These are phyloP conservation scores for Syrphus vitripennis DNA, from an alignment of 2,888 invertebrate genomes.

Conservation along the genomic window DNA sequence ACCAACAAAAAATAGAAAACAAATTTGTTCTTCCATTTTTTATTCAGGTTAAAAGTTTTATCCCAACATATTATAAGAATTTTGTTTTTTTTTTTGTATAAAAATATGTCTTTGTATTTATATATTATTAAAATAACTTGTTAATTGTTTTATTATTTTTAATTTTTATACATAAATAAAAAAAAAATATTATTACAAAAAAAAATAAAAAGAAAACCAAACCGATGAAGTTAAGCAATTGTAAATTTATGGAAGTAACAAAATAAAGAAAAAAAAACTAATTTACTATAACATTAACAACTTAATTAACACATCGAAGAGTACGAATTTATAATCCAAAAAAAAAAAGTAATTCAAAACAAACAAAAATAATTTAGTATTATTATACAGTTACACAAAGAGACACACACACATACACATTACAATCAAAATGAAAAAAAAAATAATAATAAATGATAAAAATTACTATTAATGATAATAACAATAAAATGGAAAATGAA, in stretches of 20 bases:
- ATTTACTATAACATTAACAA: slow-evolving; percentile 56
- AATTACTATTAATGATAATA: slow-evolving; percentile 69
- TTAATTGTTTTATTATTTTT: slow-evolving; percentile 54
- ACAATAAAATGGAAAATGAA: slow-evolving; percentile 68
- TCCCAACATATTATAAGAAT: slow-evolving; percentile 54
- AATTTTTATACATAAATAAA: slow-evolving; percentile 45
- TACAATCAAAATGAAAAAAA: slow-evolving; percentile 64
- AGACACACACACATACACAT: slow-evolving; percentile 48
- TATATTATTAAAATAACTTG: slow-evolving; percentile 44
- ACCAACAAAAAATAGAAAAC: slow-evolving; percentile 42
- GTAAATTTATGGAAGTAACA: slow-evolving; percentile 48
- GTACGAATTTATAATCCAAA: slow-evolving; percentile 71
- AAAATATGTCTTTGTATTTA: slow-evolving; percentile 17
- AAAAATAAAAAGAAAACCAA: slow-evolving; percentile 13
- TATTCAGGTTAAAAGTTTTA: slow-evolving; percentile 59
- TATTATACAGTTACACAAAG: slow-evolving; percentile 34
- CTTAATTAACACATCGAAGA: slow-evolving; percentile 71
- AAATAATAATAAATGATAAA: slow-evolving; percentile 56
- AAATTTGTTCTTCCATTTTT: slow-evolving; percentile 71
- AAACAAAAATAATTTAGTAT: slow-evolving; percentile 30
- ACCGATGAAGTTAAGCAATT: slow-evolving; percentile 48
- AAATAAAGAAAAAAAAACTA: slow-evolving; percentile 29
- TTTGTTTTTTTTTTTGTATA: slow-evolving; percentile 11
- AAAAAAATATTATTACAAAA: neutral
- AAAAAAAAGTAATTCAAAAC: slow-evolving; percentile 29